phyloP scores from a whole-genome alignment of 2,888 invertebrate species.

The Tinea semifulvella region DNA sequence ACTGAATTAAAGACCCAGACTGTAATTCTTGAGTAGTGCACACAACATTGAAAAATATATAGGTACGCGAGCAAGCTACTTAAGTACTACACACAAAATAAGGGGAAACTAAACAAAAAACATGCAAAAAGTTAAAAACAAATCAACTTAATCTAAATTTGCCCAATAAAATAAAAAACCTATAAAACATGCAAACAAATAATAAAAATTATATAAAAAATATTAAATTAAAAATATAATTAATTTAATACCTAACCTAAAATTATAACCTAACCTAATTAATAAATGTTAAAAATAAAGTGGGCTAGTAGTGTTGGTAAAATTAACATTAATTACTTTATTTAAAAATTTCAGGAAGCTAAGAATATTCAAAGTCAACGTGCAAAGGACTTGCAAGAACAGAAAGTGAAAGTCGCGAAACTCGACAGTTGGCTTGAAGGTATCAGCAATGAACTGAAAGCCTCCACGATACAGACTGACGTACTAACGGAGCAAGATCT shows the following conservation, averaged over 20 bases:
- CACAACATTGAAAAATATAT: no score
- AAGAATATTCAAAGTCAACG: constrained; percentile 49
- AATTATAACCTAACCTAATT: no score
- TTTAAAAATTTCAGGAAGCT: constrained; percentile 43
- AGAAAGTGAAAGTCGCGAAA: constrained; percentile 46
- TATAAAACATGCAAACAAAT: neutral
- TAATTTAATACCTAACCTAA: neutral
- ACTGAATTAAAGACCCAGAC: no score
- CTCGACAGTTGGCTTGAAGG: constrained; percentile 59
- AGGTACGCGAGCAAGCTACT: no score
- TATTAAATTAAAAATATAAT: neutral
- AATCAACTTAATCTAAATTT: no score
- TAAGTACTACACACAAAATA: no score
- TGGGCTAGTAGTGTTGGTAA: no score
- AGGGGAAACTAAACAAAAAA: no score
- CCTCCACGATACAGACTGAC: constrained; percentile 44
- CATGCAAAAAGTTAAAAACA: no score
- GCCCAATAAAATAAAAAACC: no score
- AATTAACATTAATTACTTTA: neutral
- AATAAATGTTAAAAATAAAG: no score
- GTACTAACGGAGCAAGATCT: constrained; percentile 47
- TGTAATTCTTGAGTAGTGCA: no score
- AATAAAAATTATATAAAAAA: neutral
- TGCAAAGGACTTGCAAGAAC: constrained; percentile 45
- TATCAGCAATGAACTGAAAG: constrained; percentile 58